A percentile compares a stretch with the other conserved stretches of the same genome.
These are phyloP conservation scores for Molorchus minor DNA, from an alignment of 2,888 invertebrate species.

Conservation along the genomic window DNA sequence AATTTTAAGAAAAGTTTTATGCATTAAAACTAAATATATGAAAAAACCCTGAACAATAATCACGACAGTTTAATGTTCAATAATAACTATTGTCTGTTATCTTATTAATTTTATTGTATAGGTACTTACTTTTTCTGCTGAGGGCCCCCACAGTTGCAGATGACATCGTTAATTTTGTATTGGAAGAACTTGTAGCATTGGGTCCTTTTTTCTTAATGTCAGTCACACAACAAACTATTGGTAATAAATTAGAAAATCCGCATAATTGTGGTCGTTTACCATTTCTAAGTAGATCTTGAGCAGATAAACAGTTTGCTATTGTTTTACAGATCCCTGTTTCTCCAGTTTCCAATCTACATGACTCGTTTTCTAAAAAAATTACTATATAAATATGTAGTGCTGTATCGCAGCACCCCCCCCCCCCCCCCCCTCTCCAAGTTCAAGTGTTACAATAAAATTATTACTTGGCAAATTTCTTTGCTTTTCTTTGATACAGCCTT, in stretches of 20 bases:
- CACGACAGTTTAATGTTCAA: too few relatives aligned
- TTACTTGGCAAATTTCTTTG: too few relatives aligned
- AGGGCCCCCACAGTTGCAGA: neutral
- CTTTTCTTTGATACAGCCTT: too few relatives aligned
- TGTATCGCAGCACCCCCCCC: too few relatives aligned
- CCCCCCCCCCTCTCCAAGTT: too few relatives aligned
- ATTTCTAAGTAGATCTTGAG: neutral
- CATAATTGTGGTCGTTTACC: neutral
- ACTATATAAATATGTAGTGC: too few relatives aligned
- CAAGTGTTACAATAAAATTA: too few relatives aligned
- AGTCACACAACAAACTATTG: slow-evolving; percentile 11
- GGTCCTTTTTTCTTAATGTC: neutral
- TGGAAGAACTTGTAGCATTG: neutral
- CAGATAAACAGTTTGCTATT: neutral
- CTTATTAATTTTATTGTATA: too few relatives aligned
- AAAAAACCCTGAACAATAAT: too few relatives aligned
- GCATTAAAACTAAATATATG: too few relatives aligned
- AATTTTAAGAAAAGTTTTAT: too few relatives aligned
- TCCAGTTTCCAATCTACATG: neutral
- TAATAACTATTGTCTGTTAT: too few relatives aligned
- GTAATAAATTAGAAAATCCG: slow-evolving; percentile 1
- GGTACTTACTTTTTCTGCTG: slow-evolving; percentile 2
- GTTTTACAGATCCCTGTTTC: slow-evolving; percentile 6
- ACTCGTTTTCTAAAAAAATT: neutral
- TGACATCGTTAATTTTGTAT: neutral